Evolutionary conservation across 1,140 invertebrate genomes (phyloP), one percentile per base, ranked within the genome.

Genomic region (Heliconius nattereri): DNA sequence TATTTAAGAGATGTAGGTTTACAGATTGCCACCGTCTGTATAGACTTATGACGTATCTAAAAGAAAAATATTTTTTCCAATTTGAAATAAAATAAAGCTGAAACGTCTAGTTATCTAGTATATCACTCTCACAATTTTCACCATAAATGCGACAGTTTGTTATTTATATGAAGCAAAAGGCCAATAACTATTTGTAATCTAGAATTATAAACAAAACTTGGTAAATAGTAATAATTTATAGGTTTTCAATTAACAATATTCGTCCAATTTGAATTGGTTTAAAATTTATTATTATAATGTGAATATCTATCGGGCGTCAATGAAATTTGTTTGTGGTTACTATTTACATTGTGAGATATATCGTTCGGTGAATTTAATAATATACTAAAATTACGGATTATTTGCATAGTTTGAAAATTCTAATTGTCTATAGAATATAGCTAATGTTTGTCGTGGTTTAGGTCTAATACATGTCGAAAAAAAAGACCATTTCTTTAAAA

Each of bases 321-420:
- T 66, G 11, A 66, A 66, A 66, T 66, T 26, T 26, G 60, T 66
- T 26, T 66, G 60, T 66, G 60, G 60, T 26, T 13, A 66, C 60
- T 66, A 29, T 66, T 66, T 26, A 66, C 57, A 66, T 29, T 66
- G 20, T 66, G 60, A 66, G 23, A 66, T 66, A 66, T 66, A 66
- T 26, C 60, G 60, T 66, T 26, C 29, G 60, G 11, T 73, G n/a
- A 73, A 73, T 73, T 52, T 57, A 26, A 54, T 78, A 40, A 72
- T 29, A 32, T 32, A 52, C 29, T 32, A 49, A 77, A 76, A 70
- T 76, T 23, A 37, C 26, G 3, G 9, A 45, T 5, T 29, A 78
- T 78, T 57, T 78, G 37, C 45, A 57, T 40, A 57, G 54, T 57
- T 57, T 8, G 7, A 11, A 57, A 57, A 57, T 57, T 45, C 6